Evolutionary conservation across 2,113 vertebrate species (phyloP), one percentile per base, ranked within the genome.

Genomic region (Malurus alboscapulatus): DNA sequence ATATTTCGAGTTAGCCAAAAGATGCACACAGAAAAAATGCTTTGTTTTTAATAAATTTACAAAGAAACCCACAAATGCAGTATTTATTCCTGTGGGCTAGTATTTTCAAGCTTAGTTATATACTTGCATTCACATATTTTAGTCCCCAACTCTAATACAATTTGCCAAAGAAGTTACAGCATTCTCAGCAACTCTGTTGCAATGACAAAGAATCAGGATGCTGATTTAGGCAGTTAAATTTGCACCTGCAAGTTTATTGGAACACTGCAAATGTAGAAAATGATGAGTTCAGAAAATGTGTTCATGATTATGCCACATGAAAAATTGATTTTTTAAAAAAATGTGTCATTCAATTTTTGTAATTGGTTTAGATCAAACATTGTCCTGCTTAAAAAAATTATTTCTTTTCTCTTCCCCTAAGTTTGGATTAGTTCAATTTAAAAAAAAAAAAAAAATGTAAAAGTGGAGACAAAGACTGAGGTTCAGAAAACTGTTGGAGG

Each of bases 221-320:
- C 44, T 84, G 81, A 91, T 80, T 94, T 67, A 67, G 47, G 68
- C 30, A 69, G 71, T 30, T 84, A 94, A 73, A 95, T 86, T 90
- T 88, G 72, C 65, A 95, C 90, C 82, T 92, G 81, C 76, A 94
- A 62, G 82, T 77, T 76, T 90, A 92, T 30, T 4, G 3, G 51
- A 85, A 90, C 15, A 20, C 27, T 58, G 7, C 62, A 47, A 61
- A 36, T 77, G 38, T 51, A 80, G 71, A 82, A 89, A 87, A 80
- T 25, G 0, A 48, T 76, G 74, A 76, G 69, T 66, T 93, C 8
- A 82, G 66, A 81, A 92, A 89, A 91, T 16, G 30, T 55, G 75
- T 87, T 74, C 69, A 27, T 90, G 17, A 67, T 74, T 74, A 84
- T 34, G 18, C 17, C 53, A 88, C 51, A 84, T 63, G 36, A 90